Conservation (phyloP, 2,113 vertebrate genomes). For the Brachyistius frenatus region DNA sequence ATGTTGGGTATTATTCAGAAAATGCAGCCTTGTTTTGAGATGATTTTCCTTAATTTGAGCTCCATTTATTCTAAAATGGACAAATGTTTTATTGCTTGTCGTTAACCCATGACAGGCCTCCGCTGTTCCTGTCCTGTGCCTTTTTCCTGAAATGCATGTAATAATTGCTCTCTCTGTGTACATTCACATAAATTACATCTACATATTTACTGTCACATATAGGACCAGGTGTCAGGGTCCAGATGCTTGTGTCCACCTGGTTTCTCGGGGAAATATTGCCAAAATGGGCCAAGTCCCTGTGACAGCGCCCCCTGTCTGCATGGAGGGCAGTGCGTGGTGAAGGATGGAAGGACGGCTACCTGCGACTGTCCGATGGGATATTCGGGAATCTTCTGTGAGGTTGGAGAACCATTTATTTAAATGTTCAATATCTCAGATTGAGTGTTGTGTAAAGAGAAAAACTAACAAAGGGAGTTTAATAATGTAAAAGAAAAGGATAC, state of each 20-base stretch:
- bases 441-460: neutral
- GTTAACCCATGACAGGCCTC: neutral
- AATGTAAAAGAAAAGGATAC: no score
- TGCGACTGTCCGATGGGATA: conserved; percentile 93
- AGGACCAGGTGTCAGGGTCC: conserved; percentile 93
- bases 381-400: conserved; percentile 96
- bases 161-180: no score
- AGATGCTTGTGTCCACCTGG: conserved; percentile 92
- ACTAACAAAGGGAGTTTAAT: no score
- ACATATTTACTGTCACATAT: conserved; percentile 19
- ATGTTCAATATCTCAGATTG: neutral
- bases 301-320: conserved; percentile 94
- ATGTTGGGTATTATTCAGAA: neutral
- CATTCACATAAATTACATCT: neutral
- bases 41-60: neutral
- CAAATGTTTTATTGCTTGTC: neutral
- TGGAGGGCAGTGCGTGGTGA: conserved; percentile 92
- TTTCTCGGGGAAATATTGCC: conserved; percentile 93
- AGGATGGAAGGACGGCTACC: conserved; percentile 85
- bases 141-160: neutral
- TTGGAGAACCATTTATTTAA: conserved; percentile 59
- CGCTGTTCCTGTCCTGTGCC: neutral
- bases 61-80: conserved; percentile 8
- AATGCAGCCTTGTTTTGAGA: neutral
- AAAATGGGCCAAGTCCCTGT: conserved; percentile 88